Conservation (phyloP, 2,113 vertebrate species). For the Brachyhypopomus gauderio region DNA sequence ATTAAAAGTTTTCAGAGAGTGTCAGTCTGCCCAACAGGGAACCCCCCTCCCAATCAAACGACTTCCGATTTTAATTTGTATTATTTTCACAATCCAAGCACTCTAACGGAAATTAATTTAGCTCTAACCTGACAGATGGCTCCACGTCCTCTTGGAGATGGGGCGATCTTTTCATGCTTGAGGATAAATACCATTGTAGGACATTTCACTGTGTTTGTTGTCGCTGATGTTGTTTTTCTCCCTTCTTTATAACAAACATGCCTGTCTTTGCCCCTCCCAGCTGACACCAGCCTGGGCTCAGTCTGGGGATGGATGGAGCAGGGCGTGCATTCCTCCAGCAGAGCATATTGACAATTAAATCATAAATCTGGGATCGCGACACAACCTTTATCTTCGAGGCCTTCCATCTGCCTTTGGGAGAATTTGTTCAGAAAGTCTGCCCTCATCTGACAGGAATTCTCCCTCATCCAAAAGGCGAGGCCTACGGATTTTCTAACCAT, state of each 20-base stretch:
- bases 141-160: conserved; percentile 33
- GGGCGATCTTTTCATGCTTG: conserved; percentile 40
- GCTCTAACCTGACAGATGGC: conserved; percentile 24
- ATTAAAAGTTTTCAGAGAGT: background rate
- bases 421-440: background rate
- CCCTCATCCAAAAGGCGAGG: conserved; percentile 2
- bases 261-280: conserved; percentile 12
- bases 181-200: conserved; percentile 36
- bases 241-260: conserved; percentile 22
- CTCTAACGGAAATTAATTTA: conserved; percentile 40
- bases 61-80: conserved; percentile 40
- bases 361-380: conserved; percentile 31
- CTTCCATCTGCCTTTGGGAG: conserved; percentile 30
- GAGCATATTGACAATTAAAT: conserved; percentile 52
- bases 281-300: background rate
- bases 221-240: no score
- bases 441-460: conserved; percentile 22
- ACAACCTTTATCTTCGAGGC: conserved; percentile 40
- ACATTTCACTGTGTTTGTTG: conserved; percentile 4
- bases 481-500: background rate
- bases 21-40: background rate
- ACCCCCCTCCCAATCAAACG: background rate
- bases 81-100: conserved; percentile 21
- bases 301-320: conserved; percentile 33
- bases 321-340: background rate